Percentiles rank a stretch among this genome's conserved stretches.
Evolutionary conservation across 2,797 vertebrate species (phyloP).

Genomic region (Coregonus ussuriensis): DNA sequence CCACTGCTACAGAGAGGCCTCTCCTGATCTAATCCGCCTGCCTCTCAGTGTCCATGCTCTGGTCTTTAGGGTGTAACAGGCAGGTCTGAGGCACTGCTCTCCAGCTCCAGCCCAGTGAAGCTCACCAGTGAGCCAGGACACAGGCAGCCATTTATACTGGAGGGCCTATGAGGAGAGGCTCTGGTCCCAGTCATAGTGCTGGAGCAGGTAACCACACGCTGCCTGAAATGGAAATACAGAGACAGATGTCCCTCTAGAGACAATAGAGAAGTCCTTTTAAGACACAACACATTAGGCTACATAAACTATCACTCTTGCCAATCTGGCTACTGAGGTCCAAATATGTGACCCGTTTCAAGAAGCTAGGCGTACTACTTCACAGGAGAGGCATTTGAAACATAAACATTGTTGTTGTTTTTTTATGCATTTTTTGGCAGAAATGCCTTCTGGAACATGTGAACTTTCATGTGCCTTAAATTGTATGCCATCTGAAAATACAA

Average conservation of each 20-base stretch:
- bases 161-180: constrained; percentile 60
- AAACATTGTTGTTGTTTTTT: no score
- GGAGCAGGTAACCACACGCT: constrained; percentile 57
- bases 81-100: background rate
- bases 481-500: no score
- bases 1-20: background rate
- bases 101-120: constrained; percentile 38
- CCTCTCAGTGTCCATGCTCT: background rate
- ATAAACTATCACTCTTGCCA: background rate
- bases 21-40: no score
- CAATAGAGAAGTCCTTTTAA: no score
- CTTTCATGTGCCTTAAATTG: no score
- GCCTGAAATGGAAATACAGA: constrained; percentile 51
- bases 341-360: background rate
- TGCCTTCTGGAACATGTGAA: no score
- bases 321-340: no score
- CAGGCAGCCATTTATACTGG: constrained; percentile 68
- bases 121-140: constrained; percentile 53
- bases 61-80: background rate
- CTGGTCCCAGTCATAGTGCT: constrained; percentile 62
- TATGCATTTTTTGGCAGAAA: no score
- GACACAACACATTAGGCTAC: no score
- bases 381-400: no score
- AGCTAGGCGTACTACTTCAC: no score
- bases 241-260: background rate